phyloP scores from a whole-genome alignment of 2,888 invertebrate genomes.

The Rhopalosiphum nymphaeae region DNA sequence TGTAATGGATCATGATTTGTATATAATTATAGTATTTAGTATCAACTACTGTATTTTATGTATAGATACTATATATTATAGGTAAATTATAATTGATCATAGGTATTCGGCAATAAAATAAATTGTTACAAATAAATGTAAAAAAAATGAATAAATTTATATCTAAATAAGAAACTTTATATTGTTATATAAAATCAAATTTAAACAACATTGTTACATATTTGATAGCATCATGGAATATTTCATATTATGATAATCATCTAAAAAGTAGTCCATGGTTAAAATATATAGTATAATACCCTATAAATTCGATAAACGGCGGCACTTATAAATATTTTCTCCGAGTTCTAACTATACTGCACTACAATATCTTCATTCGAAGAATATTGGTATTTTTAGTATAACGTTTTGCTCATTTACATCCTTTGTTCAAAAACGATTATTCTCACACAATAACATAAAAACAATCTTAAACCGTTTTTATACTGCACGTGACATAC shows the following conservation, averaged over 20 bases:
- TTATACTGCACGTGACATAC: not conserved
- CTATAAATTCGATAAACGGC: not conserved
- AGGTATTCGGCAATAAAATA: not conserved
- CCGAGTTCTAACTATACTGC: not conserved
- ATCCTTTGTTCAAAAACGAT: not conserved
- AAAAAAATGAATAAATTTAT: not conserved
- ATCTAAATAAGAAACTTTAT: not conserved
- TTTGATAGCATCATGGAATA: not conserved
- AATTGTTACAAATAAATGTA: not conserved
- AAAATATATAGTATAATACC: not conserved
- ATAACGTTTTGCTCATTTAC: not conserved
- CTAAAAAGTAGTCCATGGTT: not conserved
- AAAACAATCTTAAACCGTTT: not conserved
- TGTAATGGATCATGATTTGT: not conserved
- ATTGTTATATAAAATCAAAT: not conserved
- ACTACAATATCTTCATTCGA: not conserved
- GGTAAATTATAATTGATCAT: not conserved
- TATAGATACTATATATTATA: not conserved
- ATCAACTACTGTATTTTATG: not conserved
- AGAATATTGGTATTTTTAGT: not conserved
- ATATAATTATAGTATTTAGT: not conserved
- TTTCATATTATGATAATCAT: not conserved
- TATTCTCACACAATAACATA: not conserved
- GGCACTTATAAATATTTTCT: not conserved
- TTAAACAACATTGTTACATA: not conserved